phyloP scores from a whole-genome alignment of 1,140 invertebrate species.

The Cyrtorhinus lividipennis region DNA sequence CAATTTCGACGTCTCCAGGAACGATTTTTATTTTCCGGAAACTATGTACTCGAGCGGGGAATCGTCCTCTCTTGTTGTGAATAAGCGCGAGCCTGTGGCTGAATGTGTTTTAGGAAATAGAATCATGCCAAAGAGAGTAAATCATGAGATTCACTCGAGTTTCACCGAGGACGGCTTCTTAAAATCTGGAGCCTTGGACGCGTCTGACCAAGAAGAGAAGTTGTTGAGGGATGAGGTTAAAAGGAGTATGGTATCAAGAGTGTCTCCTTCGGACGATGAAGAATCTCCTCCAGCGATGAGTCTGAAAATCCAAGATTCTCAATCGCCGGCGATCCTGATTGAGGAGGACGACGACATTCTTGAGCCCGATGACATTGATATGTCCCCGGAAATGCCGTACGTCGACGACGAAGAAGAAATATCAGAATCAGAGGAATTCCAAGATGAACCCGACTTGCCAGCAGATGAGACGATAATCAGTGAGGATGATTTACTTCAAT shows the following conservation, averaged over 20 bases:
- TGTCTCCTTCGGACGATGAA: neutral
- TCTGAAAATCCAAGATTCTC: conserved; percentile 15
- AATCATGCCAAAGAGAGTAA: conserved; percentile 16
- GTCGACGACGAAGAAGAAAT: conserved; percentile 26
- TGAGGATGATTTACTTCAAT: too few relatives aligned
- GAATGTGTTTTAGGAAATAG: conserved; percentile 21
- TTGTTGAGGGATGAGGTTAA: conserved; percentile 17
- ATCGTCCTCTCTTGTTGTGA: conserved; percentile 22
- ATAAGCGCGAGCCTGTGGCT: conserved; percentile 22
- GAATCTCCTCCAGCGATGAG: too few relatives aligned
- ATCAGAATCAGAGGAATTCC: conserved; percentile 26
- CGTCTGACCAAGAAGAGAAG: conserved; percentile 34
- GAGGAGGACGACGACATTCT: too few relatives aligned
- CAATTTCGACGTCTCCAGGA: conserved; percentile 17
- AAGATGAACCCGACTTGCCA: too few relatives aligned
- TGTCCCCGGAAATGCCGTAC: neutral
- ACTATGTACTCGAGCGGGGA: conserved; percentile 10
- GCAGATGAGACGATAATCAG: too few relatives aligned
- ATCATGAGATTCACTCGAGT: conserved; percentile 32
- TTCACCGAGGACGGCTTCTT: conserved; percentile 47
- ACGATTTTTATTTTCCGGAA: conserved; percentile 19
- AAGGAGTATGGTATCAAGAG: conserved; percentile 6
- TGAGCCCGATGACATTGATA: conserved; percentile 1
- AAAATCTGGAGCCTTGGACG: conserved; percentile 35
- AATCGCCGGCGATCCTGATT: neutral